Evolutionary conservation across 64 coral and sea anemone genomes (phyloP), one percentile per base, ranked within the genome.

Genomic region (Trachythela sp.): DNA sequence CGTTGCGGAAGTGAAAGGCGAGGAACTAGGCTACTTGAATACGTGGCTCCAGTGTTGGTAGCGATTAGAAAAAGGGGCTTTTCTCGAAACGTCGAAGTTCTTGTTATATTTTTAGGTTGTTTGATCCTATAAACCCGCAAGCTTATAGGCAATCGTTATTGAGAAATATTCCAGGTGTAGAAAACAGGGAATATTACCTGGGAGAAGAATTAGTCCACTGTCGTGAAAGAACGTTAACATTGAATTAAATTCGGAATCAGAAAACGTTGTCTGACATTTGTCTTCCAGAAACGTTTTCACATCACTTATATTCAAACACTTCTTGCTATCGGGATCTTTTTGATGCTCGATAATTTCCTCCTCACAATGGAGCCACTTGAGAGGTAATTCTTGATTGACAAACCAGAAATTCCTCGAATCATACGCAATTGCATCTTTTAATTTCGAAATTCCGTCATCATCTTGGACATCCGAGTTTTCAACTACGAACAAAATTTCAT

Each of bases 161-260:
- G n/a, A n/a, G n/a, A n/a, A n/a, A n/a, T n/a, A n/a, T n/a, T n/a
- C n/a, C n/a, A n/a, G n/a, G n/a, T n/a, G n/a, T n/a, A n/a, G n/a
- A n/a, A 2, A 59, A 59, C 24, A 59, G 54, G 9, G 18, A 9
- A 59, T 13, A 4, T 59, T 59, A 59, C 54, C 54, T 84, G 94
- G 94, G 8, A 95, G 54, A 40, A 95, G 83, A 76, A 95, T 92
- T 15, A 92, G 86, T 33, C 94, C 94, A 56, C 87, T 92, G 87
- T 95, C 88, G 17, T 95, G 94, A 89, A 86, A 95, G 67, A 95
- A 95, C 6, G 58, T 33, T 40, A 95, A 49, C 94, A 95, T 95
- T 15, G 75, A 86, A 22, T 87, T 70, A 87, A 95, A 92, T 70
- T 93, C 92, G 36, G 10, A 22, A 18, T 67, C 84, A 30, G 88